Base-by-base conservation (phyloP, 2,888 invertebrate genomes). In the Pseudococcus longispinus region DNA sequence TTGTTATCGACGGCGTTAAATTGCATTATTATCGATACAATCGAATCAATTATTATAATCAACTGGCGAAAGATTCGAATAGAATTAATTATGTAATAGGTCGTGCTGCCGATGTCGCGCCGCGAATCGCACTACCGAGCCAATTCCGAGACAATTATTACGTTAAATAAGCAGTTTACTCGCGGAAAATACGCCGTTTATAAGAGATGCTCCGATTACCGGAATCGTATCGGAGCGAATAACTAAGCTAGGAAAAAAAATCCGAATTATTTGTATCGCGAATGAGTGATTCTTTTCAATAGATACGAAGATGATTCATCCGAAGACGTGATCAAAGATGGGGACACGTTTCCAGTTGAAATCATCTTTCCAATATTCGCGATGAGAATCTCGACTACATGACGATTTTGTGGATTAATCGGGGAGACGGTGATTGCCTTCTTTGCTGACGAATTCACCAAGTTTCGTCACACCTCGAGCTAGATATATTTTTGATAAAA, bases 41-140 rank as follows among this genome's bases (percentile, higher is more conserved):
- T 80, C 77, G 77, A 80, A 80, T 80, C 77, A 80, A 80, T 80
- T 80, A 80, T 80, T 80, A 42, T 80, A 80, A 80, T 80, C 77
- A 80, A 80, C 77, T 80, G 42, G 77, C n/a, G 37, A 42, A 23
- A 60, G 77, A 42, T 20, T 37, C 77, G 18, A 32, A 37, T 42
- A 26, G 20, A 80, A 80, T 80, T 80, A 80, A 80, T 80, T 37
- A 42, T 42, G 42, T 80, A 42, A 80, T 42, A 29, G 77, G 20
- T 20, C 26, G 29, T 6, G 29, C 20, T 29, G 42, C 42, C 23
- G 77, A 37, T 60, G n/a, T n/a, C n/a, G n/a, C 51, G n/a, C 4
- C 51, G n/a, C 4, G 23, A n/a, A n/a, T n/a, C 13, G 55, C 23
- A 26, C 4, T n/a, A 23, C 15, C 20, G 74, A 11, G 20, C 15